These are phyloP conservation scores for Varanus komodoensis DNA, from an alignment of 2,113 vertebrate species.

Conservation along the genomic window DNA sequence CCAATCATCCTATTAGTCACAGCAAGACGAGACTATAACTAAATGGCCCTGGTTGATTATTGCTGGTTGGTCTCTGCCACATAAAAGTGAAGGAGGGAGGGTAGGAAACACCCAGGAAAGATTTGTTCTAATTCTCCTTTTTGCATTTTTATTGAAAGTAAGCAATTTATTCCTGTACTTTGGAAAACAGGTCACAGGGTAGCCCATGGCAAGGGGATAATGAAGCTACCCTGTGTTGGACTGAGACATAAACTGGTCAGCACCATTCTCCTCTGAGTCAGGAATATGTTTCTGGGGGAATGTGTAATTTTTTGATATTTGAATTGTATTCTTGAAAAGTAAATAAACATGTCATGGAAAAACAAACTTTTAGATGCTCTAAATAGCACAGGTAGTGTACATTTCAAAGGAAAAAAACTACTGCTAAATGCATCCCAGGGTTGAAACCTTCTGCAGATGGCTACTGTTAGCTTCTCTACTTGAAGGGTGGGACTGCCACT, in stretches of 20 bases:
- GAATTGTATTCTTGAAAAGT: neutral
- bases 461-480: no score
- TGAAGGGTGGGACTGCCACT: no score
- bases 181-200: neutral
- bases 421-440: neutral
- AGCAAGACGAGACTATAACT: conserved; percentile 81
- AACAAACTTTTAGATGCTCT: neutral
- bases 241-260: neutral
- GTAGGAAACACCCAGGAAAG: conserved; percentile 34
- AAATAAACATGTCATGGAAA: neutral
- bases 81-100: conserved; percentile 46
- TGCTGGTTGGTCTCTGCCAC: conserved; percentile 66
- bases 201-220: neutral
- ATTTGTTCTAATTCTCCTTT: conserved; percentile 44
- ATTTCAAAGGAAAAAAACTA: neutral
- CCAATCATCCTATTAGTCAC: conserved; percentile 89
- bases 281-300: neutral
- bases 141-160: conserved; percentile 45
- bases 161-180: conserved; percentile 26
- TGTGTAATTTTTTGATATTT: neutral
- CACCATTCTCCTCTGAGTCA: neutral
- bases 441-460: neutral
- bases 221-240: neutral
- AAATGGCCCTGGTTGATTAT: conserved; percentile 79
- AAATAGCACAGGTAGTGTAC: neutral